Evolutionary conservation across 2,113 vertebrate genomes (phyloP).

Genomic region (Egretta garzetta): DNA sequence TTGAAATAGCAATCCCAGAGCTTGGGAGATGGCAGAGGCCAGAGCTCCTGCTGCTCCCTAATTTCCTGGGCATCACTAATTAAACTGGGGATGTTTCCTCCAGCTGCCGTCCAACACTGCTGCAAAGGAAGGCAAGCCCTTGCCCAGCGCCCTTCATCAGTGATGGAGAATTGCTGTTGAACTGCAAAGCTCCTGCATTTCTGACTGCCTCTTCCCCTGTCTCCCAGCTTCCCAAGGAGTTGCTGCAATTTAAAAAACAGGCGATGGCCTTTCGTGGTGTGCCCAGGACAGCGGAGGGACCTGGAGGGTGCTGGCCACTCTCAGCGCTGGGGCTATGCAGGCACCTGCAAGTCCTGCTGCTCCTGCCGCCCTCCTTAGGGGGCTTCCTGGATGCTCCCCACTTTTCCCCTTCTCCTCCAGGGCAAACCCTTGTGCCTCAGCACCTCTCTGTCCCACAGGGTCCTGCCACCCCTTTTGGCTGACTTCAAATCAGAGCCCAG

Average conservation of each 20-base stretch:
- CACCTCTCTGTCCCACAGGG: neutral
- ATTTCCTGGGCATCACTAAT: neutral
- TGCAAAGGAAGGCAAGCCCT: neutral
- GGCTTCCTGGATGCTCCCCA: neutral
- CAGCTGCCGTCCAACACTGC: accelerated
- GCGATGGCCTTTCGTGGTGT: accelerated
- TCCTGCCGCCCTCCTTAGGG: neutral
- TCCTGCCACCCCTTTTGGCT: accelerated
- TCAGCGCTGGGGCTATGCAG: no score
- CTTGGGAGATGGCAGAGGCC: neutral
- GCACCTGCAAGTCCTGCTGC: neutral
- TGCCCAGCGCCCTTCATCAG: neutral
- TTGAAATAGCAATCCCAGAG: neutral
- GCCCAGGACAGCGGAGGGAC: neutral
- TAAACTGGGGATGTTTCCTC: neutral
- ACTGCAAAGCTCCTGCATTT: neutral
- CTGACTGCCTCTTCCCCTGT: neutral
- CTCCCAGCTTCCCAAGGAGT: neutral
- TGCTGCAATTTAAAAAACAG: neutral
- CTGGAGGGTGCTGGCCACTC: accelerated
- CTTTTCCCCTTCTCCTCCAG: neutral
- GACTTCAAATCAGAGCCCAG: neutral
- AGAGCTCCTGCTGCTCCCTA: neutral
- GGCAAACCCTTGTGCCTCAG: neutral
- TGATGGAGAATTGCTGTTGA: neutral